Conservation (phyloP, 2,797 vertebrate species). For the Rhinoraja longicauda region DNA sequence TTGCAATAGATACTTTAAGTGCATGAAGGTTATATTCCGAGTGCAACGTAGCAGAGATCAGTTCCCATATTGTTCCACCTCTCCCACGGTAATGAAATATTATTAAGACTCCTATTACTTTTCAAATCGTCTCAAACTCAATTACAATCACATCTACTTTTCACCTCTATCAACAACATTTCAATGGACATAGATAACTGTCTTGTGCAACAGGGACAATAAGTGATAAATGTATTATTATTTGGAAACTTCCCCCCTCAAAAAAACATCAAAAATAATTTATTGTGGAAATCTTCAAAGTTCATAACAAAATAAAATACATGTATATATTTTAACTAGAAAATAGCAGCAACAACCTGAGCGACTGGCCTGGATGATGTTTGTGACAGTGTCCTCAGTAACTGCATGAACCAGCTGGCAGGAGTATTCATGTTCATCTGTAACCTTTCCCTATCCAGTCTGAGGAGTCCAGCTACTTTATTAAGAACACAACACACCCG, state of each 20-base stretch:
- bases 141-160: not conserved
- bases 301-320: not conserved
- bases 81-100: not conserved
- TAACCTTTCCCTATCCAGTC: no score
- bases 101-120: not conserved
- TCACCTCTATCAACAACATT: not conserved
- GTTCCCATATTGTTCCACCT: not conserved
- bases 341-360: no score
- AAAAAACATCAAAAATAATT: not conserved
- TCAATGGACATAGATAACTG: not conserved
- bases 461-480: no score
- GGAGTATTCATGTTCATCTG: no score
- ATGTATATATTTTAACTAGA: not conserved
- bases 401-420: no score
- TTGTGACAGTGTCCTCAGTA: no score
- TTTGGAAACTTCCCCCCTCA: not conserved
- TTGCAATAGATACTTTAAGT: not conserved
- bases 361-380: no score
- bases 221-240: not conserved
- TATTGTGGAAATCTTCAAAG: not conserved
- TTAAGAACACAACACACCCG: no score
- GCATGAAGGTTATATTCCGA: not conserved
- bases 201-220: not conserved
- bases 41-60: not conserved
- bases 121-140: not conserved